Evolutionary conservation across 1,140 invertebrate genomes (phyloP).

Genomic region (Trialeurodes vaporariorum): DNA sequence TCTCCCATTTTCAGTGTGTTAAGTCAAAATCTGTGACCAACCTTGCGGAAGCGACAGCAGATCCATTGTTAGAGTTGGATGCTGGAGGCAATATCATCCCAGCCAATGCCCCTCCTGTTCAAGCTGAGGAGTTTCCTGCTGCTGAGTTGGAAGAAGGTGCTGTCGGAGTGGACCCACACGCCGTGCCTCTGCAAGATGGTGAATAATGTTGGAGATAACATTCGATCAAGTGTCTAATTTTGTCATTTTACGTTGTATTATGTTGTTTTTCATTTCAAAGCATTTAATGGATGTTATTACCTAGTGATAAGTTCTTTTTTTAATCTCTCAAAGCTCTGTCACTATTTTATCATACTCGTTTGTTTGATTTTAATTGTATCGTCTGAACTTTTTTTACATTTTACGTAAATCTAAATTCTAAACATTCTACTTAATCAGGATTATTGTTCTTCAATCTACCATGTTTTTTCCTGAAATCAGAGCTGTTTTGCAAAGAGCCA

Average conservation of each 20-base stretch:
- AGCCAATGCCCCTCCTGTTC: constrained; percentile 19
- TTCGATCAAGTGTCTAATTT: background rate
- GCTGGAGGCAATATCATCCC: constrained; percentile 38
- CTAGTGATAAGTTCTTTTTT: too few relatives aligned
- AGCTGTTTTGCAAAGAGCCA: too few relatives aligned
- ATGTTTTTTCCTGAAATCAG: too few relatives aligned
- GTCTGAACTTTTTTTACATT: too few relatives aligned
- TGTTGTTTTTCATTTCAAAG: background rate
- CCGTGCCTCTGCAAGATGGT: too few relatives aligned
- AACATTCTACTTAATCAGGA: too few relatives aligned
- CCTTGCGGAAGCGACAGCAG: constrained; percentile 80
- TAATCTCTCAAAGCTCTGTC: too few relatives aligned
- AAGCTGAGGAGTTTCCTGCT: constrained; percentile 22
- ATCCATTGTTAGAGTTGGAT: constrained; percentile 56
- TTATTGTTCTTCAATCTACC: too few relatives aligned
- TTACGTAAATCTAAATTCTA: too few relatives aligned
- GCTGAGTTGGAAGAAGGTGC: constrained; percentile 24
- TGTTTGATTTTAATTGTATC: background rate
- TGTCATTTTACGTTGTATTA: background rate
- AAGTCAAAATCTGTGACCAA: constrained; percentile 92
- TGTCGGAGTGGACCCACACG: background rate
- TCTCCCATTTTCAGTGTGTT: constrained; percentile 54
- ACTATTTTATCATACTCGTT: background rate
- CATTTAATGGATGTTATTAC: background rate
- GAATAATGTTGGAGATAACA: too few relatives aligned